These are phyloP conservation scores for Bombyx mori DNA, from an alignment of 1,140 invertebrate species.

Conservation along the genomic window ASM3026992v2 NC_085113.1:7583001-7583500, in stretches of 20 bases:
- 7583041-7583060: too few relatives aligned
- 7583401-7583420: conserved; percentile 48
- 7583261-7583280: conserved; percentile 98
- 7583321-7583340: conserved; percentile 98
- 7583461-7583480: too few relatives aligned
- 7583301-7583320: conserved; percentile 98
- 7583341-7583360: conserved; percentile 91
- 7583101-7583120: too few relatives aligned
- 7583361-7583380: conserved; percentile 82
- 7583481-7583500: too few relatives aligned
- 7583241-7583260: conserved; percentile 98
- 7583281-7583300: conserved; percentile 99
- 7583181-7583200: conserved; percentile 99
- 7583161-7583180: conserved; percentile 96
- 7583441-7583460: conserved; percentile 23
- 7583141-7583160: neutral
- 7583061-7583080: too few relatives aligned
- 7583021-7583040: too few relatives aligned
- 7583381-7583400: conserved; percentile 35
- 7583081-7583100: too few relatives aligned
- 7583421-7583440: conserved; percentile 48
- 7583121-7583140: too few relatives aligned
- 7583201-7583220: conserved; percentile 98
- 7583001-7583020: too few relatives aligned
- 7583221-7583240: conserved; percentile 98